These are phyloP conservation scores for Ypsolopha scabrella DNA, from an alignment of 2,888 invertebrate species.

Conservation along the genomic window DNA sequence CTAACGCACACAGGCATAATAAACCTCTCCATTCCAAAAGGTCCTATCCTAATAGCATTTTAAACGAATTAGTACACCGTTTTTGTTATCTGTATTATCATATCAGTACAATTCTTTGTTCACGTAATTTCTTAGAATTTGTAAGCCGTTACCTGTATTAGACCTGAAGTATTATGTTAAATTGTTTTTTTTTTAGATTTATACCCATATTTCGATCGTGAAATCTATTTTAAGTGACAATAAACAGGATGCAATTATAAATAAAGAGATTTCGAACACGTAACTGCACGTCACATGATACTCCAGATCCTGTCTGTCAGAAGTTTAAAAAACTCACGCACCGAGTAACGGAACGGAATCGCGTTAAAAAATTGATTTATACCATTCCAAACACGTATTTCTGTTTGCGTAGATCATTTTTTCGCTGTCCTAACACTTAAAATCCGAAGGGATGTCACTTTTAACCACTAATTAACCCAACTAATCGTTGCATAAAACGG, in stretches of 20 bases:
- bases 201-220: no score
- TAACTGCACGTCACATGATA: slow-evolving; percentile 39
- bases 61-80: no score
- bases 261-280: slow-evolving; percentile 29
- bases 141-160: no score
- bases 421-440: neutral
- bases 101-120: no score
- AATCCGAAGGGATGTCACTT: neutral
- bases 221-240: no score
- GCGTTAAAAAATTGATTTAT: slow-evolving; percentile 60
- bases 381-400: slow-evolving; percentile 31
- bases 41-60: no score
- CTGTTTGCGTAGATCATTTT: slow-evolving; percentile 3
- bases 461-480: slow-evolving; percentile 54
- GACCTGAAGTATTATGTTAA: no score
- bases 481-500: slow-evolving; percentile 32
- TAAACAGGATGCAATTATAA: slow-evolving; percentile 31
- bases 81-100: no score
- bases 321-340: slow-evolving; percentile 36
- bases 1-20: no score
- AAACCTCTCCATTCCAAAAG: no score
- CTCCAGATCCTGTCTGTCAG: slow-evolving; percentile 54
- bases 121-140: no score
- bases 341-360: slow-evolving; percentile 47
- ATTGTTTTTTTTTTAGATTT: no score